These are phyloP conservation scores for Hyposmocoma kahamanoa DNA, from an alignment of 1,140 invertebrate genomes.

Conservation along the genomic window DNA sequence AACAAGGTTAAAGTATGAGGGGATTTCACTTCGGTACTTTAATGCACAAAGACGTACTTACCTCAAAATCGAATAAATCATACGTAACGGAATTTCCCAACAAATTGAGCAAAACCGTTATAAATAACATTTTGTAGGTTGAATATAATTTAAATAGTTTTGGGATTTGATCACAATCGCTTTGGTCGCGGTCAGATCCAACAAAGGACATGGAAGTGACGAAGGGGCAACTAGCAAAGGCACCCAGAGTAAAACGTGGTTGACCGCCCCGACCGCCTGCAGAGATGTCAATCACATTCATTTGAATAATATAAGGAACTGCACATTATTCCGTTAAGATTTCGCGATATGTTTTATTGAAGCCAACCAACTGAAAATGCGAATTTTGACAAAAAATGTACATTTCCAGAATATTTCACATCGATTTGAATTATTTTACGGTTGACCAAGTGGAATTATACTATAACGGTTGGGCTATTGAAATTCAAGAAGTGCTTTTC, in stretches of 20 bases:
- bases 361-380: constrained; percentile 48
- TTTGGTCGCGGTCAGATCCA: constrained; percentile 52
- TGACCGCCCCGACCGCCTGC: constrained; percentile 49
- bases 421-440: constrained; percentile 33
- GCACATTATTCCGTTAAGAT: constrained; percentile 59
- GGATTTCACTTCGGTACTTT: too few species aligned
- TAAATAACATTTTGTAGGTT: constrained; percentile 14
- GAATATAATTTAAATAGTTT: constrained; percentile 39
- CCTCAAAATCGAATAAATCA: too few species aligned
- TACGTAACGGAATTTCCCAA: constrained; percentile 32
- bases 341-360: constrained; percentile 56
- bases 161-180: constrained; percentile 50
- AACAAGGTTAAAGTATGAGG: too few species aligned
- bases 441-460: constrained; percentile 44
- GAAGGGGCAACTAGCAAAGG: too few species aligned
- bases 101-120: constrained; percentile 14
- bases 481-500: constrained; percentile 6
- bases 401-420: constrained; percentile 32
- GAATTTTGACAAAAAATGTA: constrained; percentile 40
- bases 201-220: constrained; percentile 45
- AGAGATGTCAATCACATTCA: constrained; percentile 65
- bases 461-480: constrained; percentile 45
- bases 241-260: too few species aligned
- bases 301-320: too few species aligned
- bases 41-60: too few species aligned